Evolutionary conservation across 2,113 vertebrate species (phyloP), one percentile per base, ranked within the genome.

Genomic region (Centropristis striata): DNA sequence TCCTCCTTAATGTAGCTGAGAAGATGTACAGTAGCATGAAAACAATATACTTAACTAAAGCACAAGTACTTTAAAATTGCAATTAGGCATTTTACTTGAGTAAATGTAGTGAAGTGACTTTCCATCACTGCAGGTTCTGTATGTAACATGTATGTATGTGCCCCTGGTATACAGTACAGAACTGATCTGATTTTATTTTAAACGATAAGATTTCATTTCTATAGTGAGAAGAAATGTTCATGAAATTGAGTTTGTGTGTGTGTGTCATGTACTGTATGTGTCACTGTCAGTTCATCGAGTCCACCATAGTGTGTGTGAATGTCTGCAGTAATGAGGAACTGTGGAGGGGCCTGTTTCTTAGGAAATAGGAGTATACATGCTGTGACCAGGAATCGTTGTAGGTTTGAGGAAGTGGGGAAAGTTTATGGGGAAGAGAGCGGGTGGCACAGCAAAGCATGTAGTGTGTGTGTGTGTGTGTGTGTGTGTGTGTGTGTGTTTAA

Each of bases 391-490:
- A 90, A 82, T 89, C 32, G 53, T 65, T 86, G 59, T 50, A 80
- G 46, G 54, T 89, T 89, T 88, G 86, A 79, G 89, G 92, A 93
- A 92, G 92, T 92, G 75, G 68, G 78, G 76, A 86, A 68, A 58
- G 49, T 75, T 71, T 51, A 80, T 79, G 83, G 53, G 83, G 89
- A 89, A 91, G 85, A 86, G 50, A 65, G 44, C 6, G 36, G 55
- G 59, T 65, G 57, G 67, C 72, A 81, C 36, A 68, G 44, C 39
- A 41, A 49, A 84, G 65, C 37, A 42, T 72, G 58, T 69, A 55
- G 49, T 36, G 14, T 12, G 18, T 21, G 27, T 63, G 71, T 72
- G 42, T 53, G 20, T 71, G 65, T 55, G 18, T 49, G 54, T 75
- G 59, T 36, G 55, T 50, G 32, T 58, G 44, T 39, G 71, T 49